Evolutionary conservation across 2,888 invertebrate species (phyloP).

Genomic region (Macroteleia sp.): DNA sequence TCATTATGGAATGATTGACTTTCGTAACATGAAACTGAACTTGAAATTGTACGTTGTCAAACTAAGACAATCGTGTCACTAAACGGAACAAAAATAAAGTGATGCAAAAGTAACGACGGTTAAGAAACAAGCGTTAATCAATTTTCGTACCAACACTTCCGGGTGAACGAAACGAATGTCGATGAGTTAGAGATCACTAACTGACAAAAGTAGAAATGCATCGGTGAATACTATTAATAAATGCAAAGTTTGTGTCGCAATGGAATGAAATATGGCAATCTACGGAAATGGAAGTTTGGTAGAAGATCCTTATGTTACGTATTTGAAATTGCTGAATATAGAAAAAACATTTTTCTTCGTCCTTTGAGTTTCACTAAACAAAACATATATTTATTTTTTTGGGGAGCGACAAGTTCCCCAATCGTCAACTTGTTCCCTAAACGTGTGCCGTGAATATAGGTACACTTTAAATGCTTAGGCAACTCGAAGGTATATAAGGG

Average conservation of each 20-base stretch:
- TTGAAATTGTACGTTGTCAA: conserved; percentile 13
- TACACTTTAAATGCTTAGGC: no score
- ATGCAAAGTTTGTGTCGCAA: conserved; percentile 26
- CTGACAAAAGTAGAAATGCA: conserved; percentile 2
- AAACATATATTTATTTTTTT: no score
- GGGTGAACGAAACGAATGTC: conserved; percentile 12
- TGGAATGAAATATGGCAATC: conserved; percentile 64
- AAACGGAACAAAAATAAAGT: conserved; percentile 7
- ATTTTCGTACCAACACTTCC: conserved; percentile 25
- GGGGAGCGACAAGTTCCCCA: no score
- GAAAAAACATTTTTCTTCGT: no score
- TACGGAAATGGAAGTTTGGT: conserved; percentile 45
- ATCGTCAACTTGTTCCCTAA: no score
- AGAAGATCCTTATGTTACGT: conserved; percentile 15
- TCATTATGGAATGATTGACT: conserved; percentile 33
- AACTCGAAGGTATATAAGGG: no score
- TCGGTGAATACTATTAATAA: conserved; percentile 27
- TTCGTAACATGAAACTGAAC: background rate
- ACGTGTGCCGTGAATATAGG: no score
- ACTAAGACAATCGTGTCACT: conserved; percentile 5
- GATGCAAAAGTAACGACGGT: conserved; percentile 11
- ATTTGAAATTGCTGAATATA: conserved; percentile 18
- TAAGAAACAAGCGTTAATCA: conserved; percentile 27
- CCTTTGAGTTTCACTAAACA: no score
- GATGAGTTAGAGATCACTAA: conserved; percentile 17